phyloP scores from a whole-genome alignment of 2,888 invertebrate genomes.

The Atrina japonica region DNA sequence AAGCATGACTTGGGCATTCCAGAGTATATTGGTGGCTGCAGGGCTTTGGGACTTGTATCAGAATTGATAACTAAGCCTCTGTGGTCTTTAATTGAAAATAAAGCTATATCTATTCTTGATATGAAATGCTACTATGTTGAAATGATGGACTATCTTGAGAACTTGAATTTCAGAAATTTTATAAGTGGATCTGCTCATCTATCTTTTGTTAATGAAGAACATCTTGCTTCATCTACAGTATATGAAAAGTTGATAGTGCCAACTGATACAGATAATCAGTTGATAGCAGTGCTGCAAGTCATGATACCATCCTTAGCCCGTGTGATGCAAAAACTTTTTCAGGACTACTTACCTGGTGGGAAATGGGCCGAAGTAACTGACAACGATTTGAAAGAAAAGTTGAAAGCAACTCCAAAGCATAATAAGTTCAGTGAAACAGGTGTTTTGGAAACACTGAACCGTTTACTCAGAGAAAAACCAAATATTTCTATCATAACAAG shows the following conservation, averaged over 20 bases:
- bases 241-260: constrained; percentile 8
- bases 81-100: constrained; percentile 38
- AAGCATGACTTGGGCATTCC: constrained; percentile 40
- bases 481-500: constrained; percentile 28
- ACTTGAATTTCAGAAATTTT: constrained; percentile 27
- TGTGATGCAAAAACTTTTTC: constrained; percentile 7
- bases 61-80: constrained; percentile 39
- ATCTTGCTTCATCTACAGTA: constrained; percentile 11
- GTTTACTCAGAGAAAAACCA: constrained; percentile 39
- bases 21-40: constrained; percentile 47
- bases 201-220: constrained; percentile 31
- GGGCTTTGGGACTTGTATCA: constrained; percentile 46
- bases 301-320: constrained; percentile 21
- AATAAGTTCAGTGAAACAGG: constrained; percentile 39
- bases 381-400: constrained; percentile 13
- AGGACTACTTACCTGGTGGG: constrained; percentile 23
- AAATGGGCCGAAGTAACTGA: too few relatives aligned
- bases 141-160: constrained; percentile 23
- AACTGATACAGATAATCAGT: constrained; percentile 23
- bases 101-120: constrained; percentile 42
- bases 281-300: constrained; percentile 21
- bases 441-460: constrained; percentile 43
- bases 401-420: constrained; percentile 13
- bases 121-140: constrained; percentile 28
- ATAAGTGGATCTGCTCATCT: constrained; percentile 29